Evolutionary conservation across 2,888 invertebrate species (phyloP).

Genomic region (Archaeoteleia sp.): DNA sequence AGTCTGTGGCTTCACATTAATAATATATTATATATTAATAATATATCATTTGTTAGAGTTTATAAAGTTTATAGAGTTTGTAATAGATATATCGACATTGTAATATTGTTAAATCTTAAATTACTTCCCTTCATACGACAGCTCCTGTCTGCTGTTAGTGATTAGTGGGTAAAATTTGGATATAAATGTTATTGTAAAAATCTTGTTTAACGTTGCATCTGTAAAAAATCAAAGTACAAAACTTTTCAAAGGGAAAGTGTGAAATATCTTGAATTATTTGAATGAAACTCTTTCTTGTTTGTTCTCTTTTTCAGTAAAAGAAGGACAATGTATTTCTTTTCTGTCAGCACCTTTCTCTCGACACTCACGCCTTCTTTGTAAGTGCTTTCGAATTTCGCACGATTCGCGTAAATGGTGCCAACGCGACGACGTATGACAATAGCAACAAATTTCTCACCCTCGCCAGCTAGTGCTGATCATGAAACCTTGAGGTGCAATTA

Average conservation of each 20-base stretch:
- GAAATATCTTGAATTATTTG: constrained; percentile 20
- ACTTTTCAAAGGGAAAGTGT: not conserved
- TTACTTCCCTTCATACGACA: too few species aligned
- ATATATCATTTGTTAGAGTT: too few species aligned
- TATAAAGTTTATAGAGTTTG: too few species aligned
- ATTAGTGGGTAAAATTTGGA: too few species aligned
- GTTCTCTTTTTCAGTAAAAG: not conserved
- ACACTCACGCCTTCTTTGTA: constrained; percentile 7
- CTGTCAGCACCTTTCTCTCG: constrained; percentile 5
- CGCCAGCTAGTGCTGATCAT: constrained; percentile 8
- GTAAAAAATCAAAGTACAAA: too few species aligned
- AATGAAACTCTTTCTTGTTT: constrained; percentile 5
- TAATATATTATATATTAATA: too few species aligned
- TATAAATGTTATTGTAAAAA: too few species aligned
- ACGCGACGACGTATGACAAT: constrained; percentile 8
- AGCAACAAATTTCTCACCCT: constrained; percentile 6
- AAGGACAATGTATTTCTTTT: constrained; percentile 17
- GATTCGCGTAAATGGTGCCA: constrained; percentile 13
- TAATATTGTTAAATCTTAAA: too few species aligned
- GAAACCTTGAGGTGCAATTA: constrained; percentile 15
- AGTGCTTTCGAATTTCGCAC: constrained; percentile 13
- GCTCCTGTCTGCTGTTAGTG: too few species aligned
- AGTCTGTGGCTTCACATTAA: too few species aligned
- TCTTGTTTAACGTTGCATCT: too few species aligned
- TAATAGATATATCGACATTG: too few species aligned